phyloP scores from a whole-genome alignment of 1,140 invertebrate species.

The Teleopsis dalmanni region DNA sequence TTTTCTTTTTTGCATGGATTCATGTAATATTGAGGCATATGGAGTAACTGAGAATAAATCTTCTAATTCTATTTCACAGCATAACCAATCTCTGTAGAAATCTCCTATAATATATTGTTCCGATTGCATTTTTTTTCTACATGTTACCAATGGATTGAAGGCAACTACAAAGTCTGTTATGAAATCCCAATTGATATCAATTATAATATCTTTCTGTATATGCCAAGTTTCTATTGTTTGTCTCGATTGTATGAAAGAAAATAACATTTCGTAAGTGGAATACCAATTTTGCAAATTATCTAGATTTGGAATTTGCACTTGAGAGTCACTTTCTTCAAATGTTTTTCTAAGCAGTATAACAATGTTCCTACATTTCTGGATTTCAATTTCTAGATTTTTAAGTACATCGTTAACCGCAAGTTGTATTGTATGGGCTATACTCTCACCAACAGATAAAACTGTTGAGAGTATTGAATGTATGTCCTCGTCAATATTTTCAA shows the following conservation, averaged over 20 bases:
- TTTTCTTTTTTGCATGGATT: neutral
- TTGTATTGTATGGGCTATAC: neutral
- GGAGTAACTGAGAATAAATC: neutral
- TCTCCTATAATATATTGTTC: constrained; percentile 5
- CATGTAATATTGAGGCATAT: neutral
- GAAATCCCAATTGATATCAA: neutral
- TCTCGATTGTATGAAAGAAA: neutral
- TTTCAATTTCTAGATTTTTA: neutral
- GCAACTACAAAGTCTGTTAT: neutral
- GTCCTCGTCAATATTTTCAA: neutral
- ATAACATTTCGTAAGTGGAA: neutral
- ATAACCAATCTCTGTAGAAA: constrained; percentile 7
- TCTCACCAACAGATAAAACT: neutral
- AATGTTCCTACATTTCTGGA: neutral
- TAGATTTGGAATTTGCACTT: too few relatives aligned
- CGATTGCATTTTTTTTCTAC: neutral
- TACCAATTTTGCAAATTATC: neutral
- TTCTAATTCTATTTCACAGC: constrained; percentile 1
- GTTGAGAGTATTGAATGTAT: neutral
- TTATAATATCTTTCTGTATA: too few relatives aligned
- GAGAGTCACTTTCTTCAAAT: too few relatives aligned
- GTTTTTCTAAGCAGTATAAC: neutral
- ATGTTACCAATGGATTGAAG: neutral
- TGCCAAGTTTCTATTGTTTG: too few relatives aligned
- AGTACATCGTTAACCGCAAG: neutral